A percentile compares a stretch with the other conserved stretches of the same genome.
Conservation (phyloP, 1,140 invertebrate genomes). For the Littorina saxatilis region DNA sequence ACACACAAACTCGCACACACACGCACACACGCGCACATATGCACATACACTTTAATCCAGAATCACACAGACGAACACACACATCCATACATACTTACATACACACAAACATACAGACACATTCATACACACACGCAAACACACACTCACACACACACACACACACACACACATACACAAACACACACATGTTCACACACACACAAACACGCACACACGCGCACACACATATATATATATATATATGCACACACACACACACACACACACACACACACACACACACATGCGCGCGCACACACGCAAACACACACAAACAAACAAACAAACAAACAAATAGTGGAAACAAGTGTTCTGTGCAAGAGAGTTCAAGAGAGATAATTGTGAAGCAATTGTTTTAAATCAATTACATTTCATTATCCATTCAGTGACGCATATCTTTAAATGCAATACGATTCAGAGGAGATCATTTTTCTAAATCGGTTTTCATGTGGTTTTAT, state of each 20-base stretch:
- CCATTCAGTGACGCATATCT: background rate
- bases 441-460: background rate
- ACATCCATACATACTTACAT: no score
- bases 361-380: background rate
- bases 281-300: background rate
- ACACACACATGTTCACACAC: no score
- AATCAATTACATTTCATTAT: background rate
- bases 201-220: background rate
- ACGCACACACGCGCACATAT: background rate
- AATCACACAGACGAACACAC: no score
- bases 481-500: background rate
- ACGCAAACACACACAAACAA: no score
- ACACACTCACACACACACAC: background rate
- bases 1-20: no score
- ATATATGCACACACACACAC: background rate
- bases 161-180: background rate
- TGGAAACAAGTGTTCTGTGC: no score
- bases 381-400: background rate
- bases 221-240: no score
- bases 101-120: no score
- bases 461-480: no score
- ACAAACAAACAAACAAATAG: no score
- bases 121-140: no score
- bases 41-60: background rate
- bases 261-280: background rate